Evolutionary conservation across 2,888 invertebrate genomes (phyloP), one percentile per base, ranked within the genome.

Genomic region (Masnerella sp.): DNA sequence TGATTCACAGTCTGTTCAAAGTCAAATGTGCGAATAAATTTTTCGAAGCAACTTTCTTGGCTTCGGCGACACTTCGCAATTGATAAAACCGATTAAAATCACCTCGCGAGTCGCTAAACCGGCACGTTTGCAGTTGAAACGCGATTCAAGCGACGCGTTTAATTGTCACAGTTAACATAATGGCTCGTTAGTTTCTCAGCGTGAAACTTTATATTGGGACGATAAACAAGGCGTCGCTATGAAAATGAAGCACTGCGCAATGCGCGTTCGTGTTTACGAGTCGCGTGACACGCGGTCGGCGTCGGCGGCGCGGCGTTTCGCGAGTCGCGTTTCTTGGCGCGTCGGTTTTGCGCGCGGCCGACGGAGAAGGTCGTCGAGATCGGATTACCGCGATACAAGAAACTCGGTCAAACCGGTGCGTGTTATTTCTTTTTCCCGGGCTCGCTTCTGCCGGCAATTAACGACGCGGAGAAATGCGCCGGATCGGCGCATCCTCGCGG

Each of bases 361-460:
- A 74, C 75, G 68, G 65, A 76, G 78, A 68, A 77, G 67, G 78
- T 42, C 65, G 74, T 30, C 45, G 49, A 76, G 76, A 77, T 77
- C 74, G 68, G 68, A 73, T 70, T 75, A 75, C 71, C 36, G 71
- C 62, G 80, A 81, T 83, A 82, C 65, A 61, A 65, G 79, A 80
- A 83, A 81, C 76, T 83, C 79, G 82, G 82, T 83, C 82, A 81
- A 77, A 78, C 76, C 75, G 79, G 34, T 67, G 58, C 51, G 36
- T 45, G 49, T 56, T 49, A 62, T 70, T 70, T 49, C 34, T 49
- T 47, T 58, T 28, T 3, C 2, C 5, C 12, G 11, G 54, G 64
- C 70, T 74, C 72, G 73, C 78, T 72, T 73, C 45, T 42, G 59
- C 43, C 45, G 34, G 42, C 73, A 49, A 51, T 61, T 42, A 47